Evolutionary conservation across 2,888 invertebrate genomes (phyloP).

Genomic region (Amiota minor): DNA sequence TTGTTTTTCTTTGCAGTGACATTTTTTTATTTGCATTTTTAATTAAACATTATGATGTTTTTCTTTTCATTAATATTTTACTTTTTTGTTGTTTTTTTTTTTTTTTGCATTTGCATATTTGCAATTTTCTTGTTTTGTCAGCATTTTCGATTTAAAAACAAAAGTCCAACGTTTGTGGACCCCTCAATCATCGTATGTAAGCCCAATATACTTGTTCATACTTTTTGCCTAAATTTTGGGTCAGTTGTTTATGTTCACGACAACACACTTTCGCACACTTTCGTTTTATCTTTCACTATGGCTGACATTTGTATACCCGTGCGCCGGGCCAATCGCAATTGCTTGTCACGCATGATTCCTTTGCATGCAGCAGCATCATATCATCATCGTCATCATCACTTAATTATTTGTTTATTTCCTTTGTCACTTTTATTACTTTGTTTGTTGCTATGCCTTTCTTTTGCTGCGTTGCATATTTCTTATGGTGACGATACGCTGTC

Average conservation of each 20-base stretch:
- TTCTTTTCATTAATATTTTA: conserved; percentile 28
- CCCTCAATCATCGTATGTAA: conserved; percentile 50
- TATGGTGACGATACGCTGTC: no score
- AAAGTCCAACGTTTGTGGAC: conserved; percentile 33
- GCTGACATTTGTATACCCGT: not conserved
- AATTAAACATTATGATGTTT: conserved; percentile 19
- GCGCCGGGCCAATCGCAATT: no score
- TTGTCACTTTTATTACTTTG: conserved; percentile 38
- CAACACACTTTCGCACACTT: not conserved
- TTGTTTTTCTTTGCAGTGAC: not conserved
- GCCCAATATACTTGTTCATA: conserved; percentile 46
- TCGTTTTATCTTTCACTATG: no score
- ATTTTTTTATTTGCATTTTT: conserved; percentile 17
- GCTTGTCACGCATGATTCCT: conserved; percentile 58
- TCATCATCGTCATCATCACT: conserved; percentile 44
- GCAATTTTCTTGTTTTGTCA: conserved; percentile 59
- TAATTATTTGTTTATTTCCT: conserved; percentile 56
- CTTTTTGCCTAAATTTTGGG: conserved; percentile 57
- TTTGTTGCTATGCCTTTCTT: conserved; percentile 3
- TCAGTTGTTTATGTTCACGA: conserved; percentile 46
- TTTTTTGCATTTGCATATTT: conserved; percentile 34
- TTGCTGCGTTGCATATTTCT: conserved; percentile 36
- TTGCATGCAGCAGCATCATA: conserved; percentile 37
- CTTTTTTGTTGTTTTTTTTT: conserved; percentile 32
- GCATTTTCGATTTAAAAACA: conserved; percentile 48